phyloP scores from a whole-genome alignment of 2,888 invertebrate species.

The Orthosia gracilis region DNA sequence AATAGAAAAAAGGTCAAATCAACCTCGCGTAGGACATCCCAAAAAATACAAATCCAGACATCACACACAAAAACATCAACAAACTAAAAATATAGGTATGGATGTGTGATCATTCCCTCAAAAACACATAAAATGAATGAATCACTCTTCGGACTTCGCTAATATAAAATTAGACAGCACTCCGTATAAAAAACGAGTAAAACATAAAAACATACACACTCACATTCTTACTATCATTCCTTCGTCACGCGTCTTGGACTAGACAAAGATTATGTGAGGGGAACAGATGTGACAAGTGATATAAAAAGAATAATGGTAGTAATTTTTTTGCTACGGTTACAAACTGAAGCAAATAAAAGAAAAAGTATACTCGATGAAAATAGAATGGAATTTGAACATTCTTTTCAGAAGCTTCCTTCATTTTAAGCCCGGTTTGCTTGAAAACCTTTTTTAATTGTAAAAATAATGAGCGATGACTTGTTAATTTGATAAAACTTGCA shows the following conservation, averaged over 20 bases:
- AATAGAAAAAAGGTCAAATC: too few relatives aligned
- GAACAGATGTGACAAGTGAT: constrained; percentile 24
- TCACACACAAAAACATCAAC: constrained; percentile 38
- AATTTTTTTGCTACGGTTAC: too few relatives aligned
- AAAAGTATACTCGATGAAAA: too few relatives aligned
- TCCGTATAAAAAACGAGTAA: constrained; percentile 70
- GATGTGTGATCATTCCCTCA: too few relatives aligned
- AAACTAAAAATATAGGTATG: constrained; percentile 38
- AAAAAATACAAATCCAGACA: constrained; percentile 8
- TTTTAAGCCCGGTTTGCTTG: too few relatives aligned
- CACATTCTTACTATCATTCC: constrained; percentile 72
- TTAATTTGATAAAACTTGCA: too few relatives aligned
- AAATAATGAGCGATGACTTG: too few relatives aligned
- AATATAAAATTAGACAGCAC: constrained; percentile 73
- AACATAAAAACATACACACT: constrained; percentile 63
- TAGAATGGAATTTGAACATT: too few relatives aligned
- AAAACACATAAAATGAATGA: constrained; percentile 53
- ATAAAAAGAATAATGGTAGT: too few relatives aligned
- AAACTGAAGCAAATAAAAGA: too few relatives aligned
- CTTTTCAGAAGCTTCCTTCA: too few relatives aligned
- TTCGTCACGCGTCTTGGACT: constrained; percentile 72
- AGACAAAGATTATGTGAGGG: constrained; percentile 62
- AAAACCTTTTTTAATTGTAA: too few relatives aligned
- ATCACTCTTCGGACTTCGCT: constrained; percentile 63
- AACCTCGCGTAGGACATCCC: neutral